phyloP scores from a whole-genome alignment of 2,113 vertebrate genomes.

The Colaptes auratus region DNA sequence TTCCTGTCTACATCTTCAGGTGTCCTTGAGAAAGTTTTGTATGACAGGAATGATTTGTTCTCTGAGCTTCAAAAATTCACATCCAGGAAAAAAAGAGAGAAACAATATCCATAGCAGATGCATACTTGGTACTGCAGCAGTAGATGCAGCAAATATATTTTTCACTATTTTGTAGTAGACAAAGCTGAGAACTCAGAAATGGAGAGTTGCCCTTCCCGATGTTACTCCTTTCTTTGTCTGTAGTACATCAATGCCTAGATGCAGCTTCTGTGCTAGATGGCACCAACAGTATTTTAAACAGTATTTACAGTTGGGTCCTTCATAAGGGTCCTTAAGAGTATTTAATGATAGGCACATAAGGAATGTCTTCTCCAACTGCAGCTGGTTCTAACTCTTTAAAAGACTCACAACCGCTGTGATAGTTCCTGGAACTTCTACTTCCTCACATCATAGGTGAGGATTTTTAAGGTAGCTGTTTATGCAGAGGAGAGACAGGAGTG shows the following conservation, averaged over 20 bases:
- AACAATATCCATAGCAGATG: background rate
- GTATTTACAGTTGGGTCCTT: background rate
- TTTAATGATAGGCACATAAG: background rate
- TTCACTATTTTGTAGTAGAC: background rate
- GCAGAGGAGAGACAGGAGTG: background rate
- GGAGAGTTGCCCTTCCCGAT: background rate
- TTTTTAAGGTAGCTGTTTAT: background rate
- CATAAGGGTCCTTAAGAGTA: background rate
- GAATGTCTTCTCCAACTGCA: background rate
- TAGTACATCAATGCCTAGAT: background rate
- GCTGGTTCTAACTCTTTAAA: background rate
- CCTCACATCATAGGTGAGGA: background rate
- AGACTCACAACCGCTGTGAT: background rate
- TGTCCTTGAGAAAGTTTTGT: conserved; percentile 34
- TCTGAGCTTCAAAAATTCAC: background rate
- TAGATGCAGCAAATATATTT: background rate
- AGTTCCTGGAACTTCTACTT: background rate
- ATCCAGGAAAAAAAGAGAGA: background rate
- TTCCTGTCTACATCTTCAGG: background rate
- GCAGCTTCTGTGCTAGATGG: background rate
- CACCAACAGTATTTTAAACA: background rate
- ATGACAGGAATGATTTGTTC: background rate
- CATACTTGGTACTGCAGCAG: background rate
- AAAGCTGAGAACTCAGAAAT: background rate
- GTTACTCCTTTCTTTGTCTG: background rate